phyloP scores from a whole-genome alignment of 2,113 vertebrate species.

The Arizona elegans region DNA sequence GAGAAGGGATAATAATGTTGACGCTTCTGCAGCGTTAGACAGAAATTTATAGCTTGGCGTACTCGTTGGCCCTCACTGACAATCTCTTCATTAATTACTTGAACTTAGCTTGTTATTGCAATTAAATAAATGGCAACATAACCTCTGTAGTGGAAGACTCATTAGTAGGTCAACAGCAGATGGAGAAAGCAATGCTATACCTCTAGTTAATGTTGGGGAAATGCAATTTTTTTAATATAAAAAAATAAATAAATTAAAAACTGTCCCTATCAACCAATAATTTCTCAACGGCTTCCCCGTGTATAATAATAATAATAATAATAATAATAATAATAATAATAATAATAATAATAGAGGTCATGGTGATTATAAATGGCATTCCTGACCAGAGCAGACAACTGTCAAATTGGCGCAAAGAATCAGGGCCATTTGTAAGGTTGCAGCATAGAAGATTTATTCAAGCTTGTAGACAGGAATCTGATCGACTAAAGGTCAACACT shows the following conservation, averaged over 20 bases:
- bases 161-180: neutral
- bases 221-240: neutral
- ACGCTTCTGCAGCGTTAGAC: neutral
- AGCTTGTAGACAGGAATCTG: neutral
- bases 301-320: too few species aligned
- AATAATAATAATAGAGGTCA: neutral
- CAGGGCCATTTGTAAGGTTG: neutral
- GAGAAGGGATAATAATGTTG: neutral
- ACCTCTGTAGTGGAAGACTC: neutral
- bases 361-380: neutral
- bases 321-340: neutral
- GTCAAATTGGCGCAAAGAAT: neutral
- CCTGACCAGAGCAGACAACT: neutral
- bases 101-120: slow-evolving; percentile 13
- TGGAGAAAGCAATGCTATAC: neutral
- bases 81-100: slow-evolving; percentile 7
- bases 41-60: slow-evolving; percentile 1
- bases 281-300: neutral
- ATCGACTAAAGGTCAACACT: neutral
- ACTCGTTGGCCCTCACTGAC: neutral
- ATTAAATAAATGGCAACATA: slow-evolving; percentile 1
- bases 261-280: neutral
- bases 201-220: neutral
- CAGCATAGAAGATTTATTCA: neutral
- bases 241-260: neutral